These are phyloP conservation scores for Ceyx erithaca DNA, from an alignment of 2,797 vertebrate genomes.

Conservation along the genomic window DNA sequence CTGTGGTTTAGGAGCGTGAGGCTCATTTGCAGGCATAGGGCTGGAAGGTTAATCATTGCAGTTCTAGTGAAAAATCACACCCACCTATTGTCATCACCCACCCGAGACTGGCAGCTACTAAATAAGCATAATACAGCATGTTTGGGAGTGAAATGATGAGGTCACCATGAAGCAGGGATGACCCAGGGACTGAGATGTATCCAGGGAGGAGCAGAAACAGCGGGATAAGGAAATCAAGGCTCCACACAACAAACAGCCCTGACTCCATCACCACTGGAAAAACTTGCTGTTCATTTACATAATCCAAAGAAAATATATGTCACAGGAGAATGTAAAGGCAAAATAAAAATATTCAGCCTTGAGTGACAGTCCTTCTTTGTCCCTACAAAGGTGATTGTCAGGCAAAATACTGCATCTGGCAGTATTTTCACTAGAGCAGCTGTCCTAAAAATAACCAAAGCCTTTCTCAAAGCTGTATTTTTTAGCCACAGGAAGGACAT, in stretches of 20 bases:
- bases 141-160: too few species aligned
- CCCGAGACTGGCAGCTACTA: neutral
- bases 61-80: neutral
- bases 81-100: neutral
- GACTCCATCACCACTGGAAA: neutral
- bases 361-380: neutral
- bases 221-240: fast-evolving
- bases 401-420: neutral
- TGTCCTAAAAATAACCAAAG: neutral
- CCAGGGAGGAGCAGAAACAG: neutral
- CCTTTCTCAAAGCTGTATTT: neutral
- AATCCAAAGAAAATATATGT: neutral
- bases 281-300: neutral
- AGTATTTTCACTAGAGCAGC: neutral
- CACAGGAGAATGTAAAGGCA: neutral
- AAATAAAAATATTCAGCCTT: neutral
- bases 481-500: neutral
- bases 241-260: neutral
- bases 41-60: neutral
- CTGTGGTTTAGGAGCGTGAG: neutral
- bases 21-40: neutral
- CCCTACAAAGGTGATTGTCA: neutral
- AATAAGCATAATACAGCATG: neutral
- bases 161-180: neutral
- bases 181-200: neutral